Conservation (phyloP, 2,113 vertebrate genomes). For the Andinoacara biseriatus region DNA sequence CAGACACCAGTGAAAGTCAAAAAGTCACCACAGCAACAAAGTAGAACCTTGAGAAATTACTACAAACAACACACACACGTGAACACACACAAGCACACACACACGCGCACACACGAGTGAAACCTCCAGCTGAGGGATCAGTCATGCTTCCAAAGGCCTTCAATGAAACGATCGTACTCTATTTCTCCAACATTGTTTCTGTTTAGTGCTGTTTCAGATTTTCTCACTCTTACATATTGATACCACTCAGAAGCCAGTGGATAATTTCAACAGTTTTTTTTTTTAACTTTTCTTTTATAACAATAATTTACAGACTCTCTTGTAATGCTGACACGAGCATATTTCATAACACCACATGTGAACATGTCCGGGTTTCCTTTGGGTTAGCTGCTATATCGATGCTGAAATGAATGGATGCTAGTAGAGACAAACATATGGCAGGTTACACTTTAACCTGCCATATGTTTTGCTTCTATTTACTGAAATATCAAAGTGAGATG, state of each 20-base stretch:
- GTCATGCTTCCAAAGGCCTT: neutral
- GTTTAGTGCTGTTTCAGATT: neutral
- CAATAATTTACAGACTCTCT: neutral
- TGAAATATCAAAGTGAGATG: neutral
- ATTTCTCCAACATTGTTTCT: neutral
- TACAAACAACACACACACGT: neutral
- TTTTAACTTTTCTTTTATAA: too few species aligned
- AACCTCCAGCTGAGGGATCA: neutral
- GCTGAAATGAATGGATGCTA: neutral
- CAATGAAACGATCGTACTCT: neutral
- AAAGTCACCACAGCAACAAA: conserved; percentile 18
- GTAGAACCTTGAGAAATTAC: conserved; percentile 1
- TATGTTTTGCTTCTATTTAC: neutral
- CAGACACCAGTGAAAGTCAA: conserved; percentile 39
- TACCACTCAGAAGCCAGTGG: rapidly evolving
- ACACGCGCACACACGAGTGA: neutral
- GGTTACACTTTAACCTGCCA: neutral
- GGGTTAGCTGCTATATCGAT: neutral
- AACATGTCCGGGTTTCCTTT: neutral
- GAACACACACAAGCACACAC: neutral
- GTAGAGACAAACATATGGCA: neutral
- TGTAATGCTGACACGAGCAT: neutral
- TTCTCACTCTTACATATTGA: too few species aligned
- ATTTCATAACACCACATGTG: neutral
- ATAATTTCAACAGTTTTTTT: neutral